Conservation (phyloP, 2,888 invertebrate species). For the Plemyria rubiginata region DNA sequence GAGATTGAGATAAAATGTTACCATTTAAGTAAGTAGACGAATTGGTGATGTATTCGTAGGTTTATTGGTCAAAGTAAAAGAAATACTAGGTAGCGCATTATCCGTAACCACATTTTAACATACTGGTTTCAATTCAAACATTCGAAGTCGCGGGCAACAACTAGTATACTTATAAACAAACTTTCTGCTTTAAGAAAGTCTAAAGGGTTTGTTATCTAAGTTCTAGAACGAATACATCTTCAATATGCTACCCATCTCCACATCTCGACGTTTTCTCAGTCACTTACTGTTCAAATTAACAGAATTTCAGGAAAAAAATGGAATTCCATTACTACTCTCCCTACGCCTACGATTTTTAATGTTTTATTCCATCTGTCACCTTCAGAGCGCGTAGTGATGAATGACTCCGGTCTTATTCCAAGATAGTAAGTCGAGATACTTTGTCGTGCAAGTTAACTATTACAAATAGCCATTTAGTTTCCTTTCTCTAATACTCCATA, state of each 20-base stretch:
- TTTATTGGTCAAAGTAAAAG: too few relatives aligned
- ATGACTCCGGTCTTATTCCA: constrained; percentile 1
- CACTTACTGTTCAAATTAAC: not conserved
- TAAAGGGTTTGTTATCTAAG: too few relatives aligned
- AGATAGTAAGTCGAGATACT: constrained; percentile 5
- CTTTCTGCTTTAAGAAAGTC: too few relatives aligned
- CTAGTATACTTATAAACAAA: too few relatives aligned
- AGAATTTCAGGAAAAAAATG: not conserved
- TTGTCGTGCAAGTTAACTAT: not conserved
- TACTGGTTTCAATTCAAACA: too few relatives aligned
- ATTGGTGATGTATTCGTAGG: too few relatives aligned
- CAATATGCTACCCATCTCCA: too few relatives aligned
- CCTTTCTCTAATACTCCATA: constrained; percentile 12
- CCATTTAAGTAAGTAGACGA: too few relatives aligned
- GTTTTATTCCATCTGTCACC: constrained; percentile 8
- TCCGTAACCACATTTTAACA: too few relatives aligned
- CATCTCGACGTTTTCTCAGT: not conserved
- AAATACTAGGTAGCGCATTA: too few relatives aligned
- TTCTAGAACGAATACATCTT: too few relatives aligned
- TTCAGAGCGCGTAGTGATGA: constrained; percentile 7
- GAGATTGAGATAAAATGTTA: not conserved
- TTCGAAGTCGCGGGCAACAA: too few relatives aligned
- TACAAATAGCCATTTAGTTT: not conserved
- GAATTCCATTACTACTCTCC: not conserved
- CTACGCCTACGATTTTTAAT: constrained; percentile 2